phyloP scores from a whole-genome alignment of 2,113 vertebrate genomes.

The Stigmatopora nigra region DNA sequence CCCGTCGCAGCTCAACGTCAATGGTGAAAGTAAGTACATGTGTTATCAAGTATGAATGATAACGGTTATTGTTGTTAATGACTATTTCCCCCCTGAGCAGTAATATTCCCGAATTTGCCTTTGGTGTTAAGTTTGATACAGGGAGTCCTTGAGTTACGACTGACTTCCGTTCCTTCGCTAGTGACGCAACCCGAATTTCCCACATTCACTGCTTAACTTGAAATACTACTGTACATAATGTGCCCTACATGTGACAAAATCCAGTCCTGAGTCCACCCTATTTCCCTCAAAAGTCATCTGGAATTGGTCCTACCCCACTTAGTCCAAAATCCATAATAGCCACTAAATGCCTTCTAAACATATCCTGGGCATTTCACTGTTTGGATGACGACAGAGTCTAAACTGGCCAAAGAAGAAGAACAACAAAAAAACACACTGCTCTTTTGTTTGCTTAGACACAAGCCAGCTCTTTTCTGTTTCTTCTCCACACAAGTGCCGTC shows the following conservation, averaged over 20 bases:
- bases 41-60: too few species aligned
- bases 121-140: too few species aligned
- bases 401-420: conserved; percentile 40
- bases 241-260: too few species aligned
- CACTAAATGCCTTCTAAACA: conserved; percentile 6
- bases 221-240: too few species aligned
- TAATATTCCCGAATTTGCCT: too few species aligned
- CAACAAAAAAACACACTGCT: conserved; percentile 32
- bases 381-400: conserved; percentile 31
- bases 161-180: too few species aligned
- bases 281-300: background rate
- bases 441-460: conserved; percentile 48
- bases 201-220: too few species aligned
- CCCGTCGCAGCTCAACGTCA: conserved; percentile 61
- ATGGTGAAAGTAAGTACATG: conserved; percentile 54
- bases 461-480: conserved; percentile 27
- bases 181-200: too few species aligned
- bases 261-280: background rate
- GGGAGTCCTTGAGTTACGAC: too few species aligned
- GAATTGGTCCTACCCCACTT: background rate
- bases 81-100: too few species aligned
- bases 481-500: conserved; percentile 39
- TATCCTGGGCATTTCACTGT: conserved; percentile 20
- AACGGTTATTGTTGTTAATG: too few species aligned
- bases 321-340: background rate